Evolutionary conservation across 2,797 vertebrate genomes (phyloP).

Genomic region (Muraenolepis orangiensis): DNA sequence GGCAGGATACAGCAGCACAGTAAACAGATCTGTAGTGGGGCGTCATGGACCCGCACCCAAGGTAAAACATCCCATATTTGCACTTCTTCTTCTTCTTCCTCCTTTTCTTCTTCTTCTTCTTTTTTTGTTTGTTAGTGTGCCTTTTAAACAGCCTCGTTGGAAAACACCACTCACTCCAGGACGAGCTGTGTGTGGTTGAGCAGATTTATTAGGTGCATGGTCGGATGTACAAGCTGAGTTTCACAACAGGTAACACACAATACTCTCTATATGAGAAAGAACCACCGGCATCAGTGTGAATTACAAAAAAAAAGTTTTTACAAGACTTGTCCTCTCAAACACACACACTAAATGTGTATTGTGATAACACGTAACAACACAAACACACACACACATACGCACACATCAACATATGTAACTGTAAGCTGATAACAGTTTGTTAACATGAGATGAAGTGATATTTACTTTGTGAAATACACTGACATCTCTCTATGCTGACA

Average conservation of each 20-base stretch:
- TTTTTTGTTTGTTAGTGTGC: too few species aligned
- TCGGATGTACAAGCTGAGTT: conserved; percentile 82
- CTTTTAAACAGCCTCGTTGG: not conserved
- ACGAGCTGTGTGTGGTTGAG: conserved; percentile 44
- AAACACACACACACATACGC: conserved; percentile 4
- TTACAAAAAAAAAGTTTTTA: conserved; percentile 77
- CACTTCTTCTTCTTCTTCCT: conserved; percentile 25
- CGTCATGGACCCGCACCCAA: not conserved
- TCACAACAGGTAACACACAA: conserved; percentile 80
- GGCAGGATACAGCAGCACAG: conserved; percentile 25
- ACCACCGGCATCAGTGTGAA: conserved; percentile 78
- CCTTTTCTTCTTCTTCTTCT: conserved; percentile 29
- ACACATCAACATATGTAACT: not conserved
- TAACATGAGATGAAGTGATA: conserved; percentile 43
- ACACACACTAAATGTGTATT: not conserved
- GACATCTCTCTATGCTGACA: conserved; percentile 45
- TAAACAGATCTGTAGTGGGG: conserved; percentile 41
- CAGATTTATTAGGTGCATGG: conserved; percentile 80
- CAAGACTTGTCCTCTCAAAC: conserved; percentile 56
- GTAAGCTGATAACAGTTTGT: not conserved
- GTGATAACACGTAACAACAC: not conserved
- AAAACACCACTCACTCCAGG: conserved; percentile 29
- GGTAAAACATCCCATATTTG: not conserved
- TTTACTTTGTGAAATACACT: conserved; percentile 53
- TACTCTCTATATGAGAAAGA: conserved; percentile 67